These are phyloP conservation scores for Schrankia costaestrigalis DNA, from an alignment of 2,888 invertebrate species.

Conservation along the genomic window DNA sequence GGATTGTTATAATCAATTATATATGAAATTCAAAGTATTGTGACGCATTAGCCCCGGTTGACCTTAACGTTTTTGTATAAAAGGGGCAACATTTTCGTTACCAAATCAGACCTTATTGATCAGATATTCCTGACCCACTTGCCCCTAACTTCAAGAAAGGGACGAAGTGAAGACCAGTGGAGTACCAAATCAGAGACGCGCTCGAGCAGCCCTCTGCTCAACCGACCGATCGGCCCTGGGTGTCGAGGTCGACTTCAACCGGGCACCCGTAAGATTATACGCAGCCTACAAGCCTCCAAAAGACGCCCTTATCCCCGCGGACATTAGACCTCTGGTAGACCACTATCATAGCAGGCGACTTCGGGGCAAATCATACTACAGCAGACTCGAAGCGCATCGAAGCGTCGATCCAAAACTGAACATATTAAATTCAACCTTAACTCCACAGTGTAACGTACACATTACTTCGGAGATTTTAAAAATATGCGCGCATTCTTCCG, in stretches of 20 bases:
- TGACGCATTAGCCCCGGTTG: not conserved
- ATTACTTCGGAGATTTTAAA: too few relatives aligned
- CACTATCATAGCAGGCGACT: slow-evolving; percentile 1
- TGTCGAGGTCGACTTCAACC: not conserved
- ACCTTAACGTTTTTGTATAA: not conserved
- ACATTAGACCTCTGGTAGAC: not conserved
- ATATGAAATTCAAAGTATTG: not conserved
- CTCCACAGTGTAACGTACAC: too few relatives aligned
- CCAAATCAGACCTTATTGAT: too few relatives aligned
- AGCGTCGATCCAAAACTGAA: too few relatives aligned
- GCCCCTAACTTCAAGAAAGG: too few relatives aligned
- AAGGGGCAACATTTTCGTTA: too few relatives aligned
- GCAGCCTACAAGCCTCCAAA: slow-evolving; percentile 1
- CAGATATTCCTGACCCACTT: too few relatives aligned
- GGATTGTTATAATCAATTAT: not conserved
- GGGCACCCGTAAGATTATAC: not conserved
- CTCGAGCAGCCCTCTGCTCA: not conserved
- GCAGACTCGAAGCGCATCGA: too few relatives aligned
- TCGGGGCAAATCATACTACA: too few relatives aligned
- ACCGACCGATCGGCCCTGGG: not conserved
- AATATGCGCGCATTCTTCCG: too few relatives aligned
- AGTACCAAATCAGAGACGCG: not conserved
- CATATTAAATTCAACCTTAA: too few relatives aligned
- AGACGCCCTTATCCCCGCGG: not conserved
- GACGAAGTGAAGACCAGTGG: too few relatives aligned